Evolutionary conservation across 2,797 vertebrate species (phyloP), one percentile per base, ranked within the genome.

Genomic region (Loriculus beryllinus): DNA sequence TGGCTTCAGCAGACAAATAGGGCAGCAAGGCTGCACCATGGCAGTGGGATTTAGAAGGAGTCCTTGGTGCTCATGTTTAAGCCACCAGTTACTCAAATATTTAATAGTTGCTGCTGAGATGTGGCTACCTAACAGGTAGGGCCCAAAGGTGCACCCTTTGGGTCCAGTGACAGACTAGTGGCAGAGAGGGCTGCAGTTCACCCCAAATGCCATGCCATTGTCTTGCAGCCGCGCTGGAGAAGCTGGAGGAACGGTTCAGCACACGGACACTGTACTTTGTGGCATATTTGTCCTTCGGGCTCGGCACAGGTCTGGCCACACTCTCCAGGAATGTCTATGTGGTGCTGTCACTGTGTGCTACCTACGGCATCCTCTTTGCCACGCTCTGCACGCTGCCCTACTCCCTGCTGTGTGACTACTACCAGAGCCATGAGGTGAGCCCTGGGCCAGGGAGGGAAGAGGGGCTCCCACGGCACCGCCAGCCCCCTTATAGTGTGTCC

Each of bases 351-450:
- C 98, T 99, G 15, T 99, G 99, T 11, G 95, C 98, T 72, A 99
- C 99, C 93, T 99, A 99, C 0, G 99, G 99, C 31, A 97, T 99
- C 60, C 98, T 99, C 70, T 99, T 99, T 56, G 99, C 99, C 78
- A 99, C 99, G 2, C 98, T 99, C 59, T 99, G 99, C 97, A 99
- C 99, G 2, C 98, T 99, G 98, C 99, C 99, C 95, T 99, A 99
- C 97, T 99, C 99, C 26, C 98, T 99, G 88, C 98, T 99, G 75
- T 99, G 99, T 10, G 99, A 99, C 97, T 99, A 99, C 98, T 99
- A 99, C 98, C 99, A 99, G 98, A 99, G 98, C 96, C 98, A 97
- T 21, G 98, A 99, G 99, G 99, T 99, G 90, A 88, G 98, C n/a
- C 42, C 14, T 0, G 65, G 89, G 76, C 56, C 0, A 9, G 87